phyloP scores from a whole-genome alignment of 2,797 vertebrate genomes.

The Cryptoprocta ferox region DNA sequence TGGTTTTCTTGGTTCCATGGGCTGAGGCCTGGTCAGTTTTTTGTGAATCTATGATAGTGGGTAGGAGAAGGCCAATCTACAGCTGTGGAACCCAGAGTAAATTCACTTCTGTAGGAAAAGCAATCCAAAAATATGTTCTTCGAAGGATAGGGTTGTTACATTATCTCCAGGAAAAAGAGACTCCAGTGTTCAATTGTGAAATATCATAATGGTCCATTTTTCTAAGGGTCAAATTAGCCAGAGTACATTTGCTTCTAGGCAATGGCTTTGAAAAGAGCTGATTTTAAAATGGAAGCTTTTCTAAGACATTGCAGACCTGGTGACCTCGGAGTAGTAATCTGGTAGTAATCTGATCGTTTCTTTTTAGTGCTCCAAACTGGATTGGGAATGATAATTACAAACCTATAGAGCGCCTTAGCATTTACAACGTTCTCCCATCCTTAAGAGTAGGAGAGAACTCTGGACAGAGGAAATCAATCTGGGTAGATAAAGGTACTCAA shows the following conservation, averaged over 20 bases:
- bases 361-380: not conserved
- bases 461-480: not conserved
- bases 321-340: not conserved
- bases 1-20: not conserved
- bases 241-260: not conserved
- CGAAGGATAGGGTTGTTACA: not conserved
- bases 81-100: not conserved
- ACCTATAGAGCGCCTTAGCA: not conserved
- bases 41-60: not conserved
- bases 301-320: not conserved
- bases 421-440: not conserved
- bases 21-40: not conserved
- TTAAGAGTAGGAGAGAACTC: not conserved
- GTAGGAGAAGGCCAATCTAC: not conserved
- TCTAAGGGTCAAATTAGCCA: not conserved
- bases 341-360: not conserved
- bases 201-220: not conserved
- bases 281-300: not conserved
- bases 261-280: not conserved
- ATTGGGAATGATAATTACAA: not conserved
- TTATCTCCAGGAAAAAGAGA: not conserved
- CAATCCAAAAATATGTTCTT: not conserved
- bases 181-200: not conserved
- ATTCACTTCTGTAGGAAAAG: not conserved
- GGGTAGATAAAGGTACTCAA: not conserved